These are phyloP conservation scores for Oreochromis aureus DNA, from an alignment of 2,113 vertebrate species.

Conservation along the genomic window DNA sequence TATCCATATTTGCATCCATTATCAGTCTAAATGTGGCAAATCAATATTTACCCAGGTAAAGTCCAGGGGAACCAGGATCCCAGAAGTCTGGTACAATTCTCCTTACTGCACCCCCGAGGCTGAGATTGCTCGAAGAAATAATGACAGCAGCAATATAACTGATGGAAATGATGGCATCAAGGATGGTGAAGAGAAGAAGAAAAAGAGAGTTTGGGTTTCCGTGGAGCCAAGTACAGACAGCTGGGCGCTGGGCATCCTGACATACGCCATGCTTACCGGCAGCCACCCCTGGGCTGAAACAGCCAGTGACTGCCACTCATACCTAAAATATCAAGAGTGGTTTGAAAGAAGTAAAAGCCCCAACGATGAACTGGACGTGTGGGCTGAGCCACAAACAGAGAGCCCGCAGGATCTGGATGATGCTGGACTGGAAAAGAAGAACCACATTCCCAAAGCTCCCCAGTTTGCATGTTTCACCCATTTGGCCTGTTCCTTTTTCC, in stretches of 20 bases:
- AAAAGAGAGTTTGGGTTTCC: constrained; percentile 45
- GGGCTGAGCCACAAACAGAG: background rate
- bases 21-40: background rate
- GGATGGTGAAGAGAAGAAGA: background rate
- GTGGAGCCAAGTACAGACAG: constrained; percentile 78
- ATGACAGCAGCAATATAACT: background rate
- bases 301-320: constrained; percentile 64
- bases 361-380: constrained; percentile 6
- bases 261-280: constrained; percentile 79
- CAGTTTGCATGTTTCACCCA: constrained; percentile 73
- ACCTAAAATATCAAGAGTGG: constrained; percentile 75
- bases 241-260: constrained; percentile 83
- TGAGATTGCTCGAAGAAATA: constrained; percentile 45
- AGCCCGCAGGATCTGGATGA: background rate
- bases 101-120: constrained; percentile 81
- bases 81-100: constrained; percentile 74
- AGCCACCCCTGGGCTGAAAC: constrained; percentile 80
- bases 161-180: background rate
- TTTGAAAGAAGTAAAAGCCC: constrained; percentile 26
- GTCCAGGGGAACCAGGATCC: constrained; percentile 67
- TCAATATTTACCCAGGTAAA: constrained; percentile 47
- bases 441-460: background rate
- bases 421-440: background rate
- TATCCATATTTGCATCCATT: background rate
- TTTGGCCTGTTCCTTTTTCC: constrained; percentile 69